Evolutionary conservation across 2,113 vertebrate genomes (phyloP).

Genomic region (Progne subis): DNA sequence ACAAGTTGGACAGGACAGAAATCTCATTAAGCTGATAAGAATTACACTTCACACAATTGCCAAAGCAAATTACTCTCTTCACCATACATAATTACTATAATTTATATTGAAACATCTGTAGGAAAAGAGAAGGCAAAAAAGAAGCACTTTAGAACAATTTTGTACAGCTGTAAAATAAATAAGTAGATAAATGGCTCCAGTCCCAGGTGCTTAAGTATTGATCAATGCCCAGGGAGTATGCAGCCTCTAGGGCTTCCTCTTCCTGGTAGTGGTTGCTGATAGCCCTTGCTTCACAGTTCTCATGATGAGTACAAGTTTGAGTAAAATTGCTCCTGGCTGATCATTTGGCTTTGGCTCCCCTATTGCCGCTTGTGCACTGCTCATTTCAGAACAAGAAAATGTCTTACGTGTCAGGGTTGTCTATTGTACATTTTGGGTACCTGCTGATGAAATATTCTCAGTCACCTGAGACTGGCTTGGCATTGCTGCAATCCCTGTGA

Average conservation of each 20-base stretch:
- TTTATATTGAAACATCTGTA: constrained; percentile 36
- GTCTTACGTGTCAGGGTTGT: accelerated
- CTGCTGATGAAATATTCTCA: not conserved
- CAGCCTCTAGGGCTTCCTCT: not conserved
- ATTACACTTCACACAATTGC: constrained; percentile 8
- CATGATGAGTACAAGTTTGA: not conserved
- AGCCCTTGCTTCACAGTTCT: not conserved
- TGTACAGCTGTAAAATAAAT: constrained; percentile 3
- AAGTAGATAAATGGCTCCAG: not conserved
- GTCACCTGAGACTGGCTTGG: not conserved
- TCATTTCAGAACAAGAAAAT: not conserved
- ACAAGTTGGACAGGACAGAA: not conserved
- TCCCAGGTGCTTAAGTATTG: not conserved
- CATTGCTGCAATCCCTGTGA: not conserved
- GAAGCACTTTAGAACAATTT: not conserved
- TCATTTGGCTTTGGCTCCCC: not conserved
- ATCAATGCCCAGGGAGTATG: not conserved
- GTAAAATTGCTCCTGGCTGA: not conserved
- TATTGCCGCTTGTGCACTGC: not conserved
- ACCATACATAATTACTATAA: constrained; percentile 37
- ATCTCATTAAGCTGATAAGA: not conserved
- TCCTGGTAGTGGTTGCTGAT: not conserved
- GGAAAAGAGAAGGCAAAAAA: constrained; percentile 10
- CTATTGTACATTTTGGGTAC: not conserved
- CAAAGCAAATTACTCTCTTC: constrained; percentile 32